Base-by-base conservation (phyloP, 92 coral and sea anemone genomes). In the Pocillopora grandis region DNA sequence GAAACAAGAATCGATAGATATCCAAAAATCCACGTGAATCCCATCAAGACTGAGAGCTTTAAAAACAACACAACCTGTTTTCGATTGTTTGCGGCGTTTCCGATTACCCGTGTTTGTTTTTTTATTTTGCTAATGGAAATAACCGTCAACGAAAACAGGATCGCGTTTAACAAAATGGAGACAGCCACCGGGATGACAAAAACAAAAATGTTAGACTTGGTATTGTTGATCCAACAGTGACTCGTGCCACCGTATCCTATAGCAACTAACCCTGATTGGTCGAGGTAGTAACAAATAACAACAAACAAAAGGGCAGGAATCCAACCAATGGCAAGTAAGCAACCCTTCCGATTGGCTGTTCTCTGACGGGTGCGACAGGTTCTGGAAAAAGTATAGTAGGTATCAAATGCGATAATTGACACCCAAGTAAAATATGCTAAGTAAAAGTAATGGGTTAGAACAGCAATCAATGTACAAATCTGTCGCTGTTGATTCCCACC, bases 11-110 rank as follows among this genome's bases (percentile, higher is more conserved):
- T 27, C 13, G 76, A 80, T 10, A 93, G 88, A 49, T 85, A 80
- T 12, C 84, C 97, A 57, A 90, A 84, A 15, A 90, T 76, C 94
- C 97, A 93, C 71, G 91, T 86, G 64, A 93, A 93, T 4, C 97
- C 94, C 94, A 90, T 90, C 58, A 93, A 90, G 12, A 88, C 80
- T 58, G 97, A 72, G 12, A 93, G 75, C 75, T 90, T 93, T 13
- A 88, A 61, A 71, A 85, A 93, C 7, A 93, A 80, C 58, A 79
- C 62, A 42, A 76, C 9, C 57, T 80, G 52, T 74, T 81, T 74
- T 57, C 76, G 76, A 72, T 81, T 64, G 27, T 83, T 80, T 14
- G 84, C 31, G 20, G 81, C 67, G 20, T 21, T 6, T 27, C 20
- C 31, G 15, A 82, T 89, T 35, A 74, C 37, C 58, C 79, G 58